These are phyloP conservation scores for Myopa tessellatipennis DNA, from an alignment of 2,888 invertebrate species.

Conservation along the genomic window DNA sequence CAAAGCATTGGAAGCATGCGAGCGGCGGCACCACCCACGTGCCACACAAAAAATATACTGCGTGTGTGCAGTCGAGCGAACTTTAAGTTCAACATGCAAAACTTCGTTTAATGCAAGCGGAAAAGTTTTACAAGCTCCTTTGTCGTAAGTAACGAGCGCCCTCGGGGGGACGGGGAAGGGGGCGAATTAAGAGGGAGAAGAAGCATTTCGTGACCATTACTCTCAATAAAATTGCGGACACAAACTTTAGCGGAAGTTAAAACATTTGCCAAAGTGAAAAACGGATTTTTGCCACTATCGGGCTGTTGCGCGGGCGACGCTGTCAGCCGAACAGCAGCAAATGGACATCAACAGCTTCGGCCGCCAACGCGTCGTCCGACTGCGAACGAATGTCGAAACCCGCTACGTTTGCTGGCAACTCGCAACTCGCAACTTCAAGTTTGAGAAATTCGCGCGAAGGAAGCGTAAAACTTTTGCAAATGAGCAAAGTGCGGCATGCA, in stretches of 20 bases:
- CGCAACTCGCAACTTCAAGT: conserved; percentile 26
- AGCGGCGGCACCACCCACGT: neutral
- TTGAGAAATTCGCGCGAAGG: conserved; percentile 35
- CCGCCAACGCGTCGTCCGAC: conserved; percentile 34
- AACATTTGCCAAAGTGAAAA: conserved; percentile 21
- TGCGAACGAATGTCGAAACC: conserved; percentile 17
- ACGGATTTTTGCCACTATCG: neutral
- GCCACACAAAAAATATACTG: neutral
- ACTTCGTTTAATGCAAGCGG: conserved; percentile 23
- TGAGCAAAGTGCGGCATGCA: conserved; percentile 30
- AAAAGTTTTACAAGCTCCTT: conserved; percentile 25
- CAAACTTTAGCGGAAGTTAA: conserved; percentile 18
- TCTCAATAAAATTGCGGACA: conserved; percentile 28
- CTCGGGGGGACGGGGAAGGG: neutral
- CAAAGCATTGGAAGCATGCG: neutral
- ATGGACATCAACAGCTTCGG: conserved; percentile 33
- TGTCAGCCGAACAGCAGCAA: neutral
- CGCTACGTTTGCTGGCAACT: conserved; percentile 14
- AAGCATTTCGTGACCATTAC: conserved; percentile 26
- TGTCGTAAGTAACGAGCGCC: neutral
- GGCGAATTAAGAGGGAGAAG: neutral
- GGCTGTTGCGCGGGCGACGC: neutral
- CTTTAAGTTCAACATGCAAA: conserved; percentile 26
- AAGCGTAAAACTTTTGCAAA: conserved; percentile 31
- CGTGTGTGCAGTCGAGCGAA: conserved; percentile 14